Conservation (phyloP, 2,113 vertebrate genomes). For the Pterocles burchelli region DNA sequence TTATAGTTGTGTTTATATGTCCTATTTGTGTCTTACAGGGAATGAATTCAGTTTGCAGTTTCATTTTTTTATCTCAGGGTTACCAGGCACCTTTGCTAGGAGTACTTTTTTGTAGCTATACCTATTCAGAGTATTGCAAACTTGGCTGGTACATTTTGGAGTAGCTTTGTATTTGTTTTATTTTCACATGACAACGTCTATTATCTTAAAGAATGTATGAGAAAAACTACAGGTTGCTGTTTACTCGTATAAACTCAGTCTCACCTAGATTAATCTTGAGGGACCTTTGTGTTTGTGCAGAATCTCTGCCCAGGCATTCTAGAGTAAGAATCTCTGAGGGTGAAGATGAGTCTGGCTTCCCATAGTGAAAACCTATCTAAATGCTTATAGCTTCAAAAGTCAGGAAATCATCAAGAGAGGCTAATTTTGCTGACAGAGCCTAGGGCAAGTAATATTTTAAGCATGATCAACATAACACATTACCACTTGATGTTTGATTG, state of each 20-base stretch:
- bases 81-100: background rate
- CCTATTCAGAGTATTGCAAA: background rate
- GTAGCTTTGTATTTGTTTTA: background rate
- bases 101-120: background rate
- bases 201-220: background rate
- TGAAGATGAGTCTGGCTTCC: background rate
- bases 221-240: background rate
- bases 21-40: background rate
- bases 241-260: background rate
- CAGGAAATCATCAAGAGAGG: background rate
- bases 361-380: background rate
- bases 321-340: background rate
- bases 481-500: background rate
- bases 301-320: background rate
- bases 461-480: background rate
- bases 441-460: constrained; percentile 16
- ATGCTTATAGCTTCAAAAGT: background rate
- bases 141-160: background rate
- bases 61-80: background rate
- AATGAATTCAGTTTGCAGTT: background rate
- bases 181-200: background rate
- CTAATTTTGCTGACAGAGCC: constrained; percentile 33
- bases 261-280: background rate
- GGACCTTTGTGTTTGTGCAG: background rate
- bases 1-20: background rate